Percentiles rank a stretch among this genome's conserved stretches.
Conservation (phyloP, 2,113 vertebrate species). For the Sinocyclocheilus rhinocerous region DNA sequence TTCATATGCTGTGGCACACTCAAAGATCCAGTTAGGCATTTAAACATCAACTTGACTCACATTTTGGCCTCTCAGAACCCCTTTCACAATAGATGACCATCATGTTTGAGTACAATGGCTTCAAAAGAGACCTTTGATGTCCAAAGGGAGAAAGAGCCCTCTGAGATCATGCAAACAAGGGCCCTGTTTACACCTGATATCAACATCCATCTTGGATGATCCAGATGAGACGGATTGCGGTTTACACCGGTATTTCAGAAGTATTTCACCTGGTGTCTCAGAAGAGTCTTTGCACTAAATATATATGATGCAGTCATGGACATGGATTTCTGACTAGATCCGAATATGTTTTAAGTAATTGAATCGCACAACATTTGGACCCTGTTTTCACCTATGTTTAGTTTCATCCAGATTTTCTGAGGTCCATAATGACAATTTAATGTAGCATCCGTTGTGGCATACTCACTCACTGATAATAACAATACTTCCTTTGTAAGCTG, state of each 20-base stretch:
- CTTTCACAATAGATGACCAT: constrained; percentile 21
- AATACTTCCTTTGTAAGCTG: neutral
- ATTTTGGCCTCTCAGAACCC: neutral
- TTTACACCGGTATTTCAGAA: neutral
- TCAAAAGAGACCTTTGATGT: constrained; percentile 10
- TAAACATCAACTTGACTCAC: constrained; percentile 7
- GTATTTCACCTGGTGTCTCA: neutral
- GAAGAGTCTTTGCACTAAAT: neutral
- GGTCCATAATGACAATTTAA: neutral
- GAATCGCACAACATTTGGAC: neutral
- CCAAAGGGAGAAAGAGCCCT: neutral
- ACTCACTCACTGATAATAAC: neutral
- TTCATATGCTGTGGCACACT: neutral
- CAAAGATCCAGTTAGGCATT: neutral
- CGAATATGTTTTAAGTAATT: neutral
- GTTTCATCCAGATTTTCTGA: neutral
- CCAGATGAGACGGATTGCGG: neutral
- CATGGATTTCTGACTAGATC: neutral
- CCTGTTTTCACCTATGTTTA: neutral
- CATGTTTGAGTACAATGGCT: constrained; percentile 15
- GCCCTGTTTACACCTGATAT: neutral
- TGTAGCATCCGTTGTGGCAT: neutral
- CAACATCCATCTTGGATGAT: neutral
- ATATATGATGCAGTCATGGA: neutral
- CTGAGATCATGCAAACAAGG: neutral